Conservation (phyloP, 2,888 invertebrate species). For the Pachycephus smyrnensis region DNA sequence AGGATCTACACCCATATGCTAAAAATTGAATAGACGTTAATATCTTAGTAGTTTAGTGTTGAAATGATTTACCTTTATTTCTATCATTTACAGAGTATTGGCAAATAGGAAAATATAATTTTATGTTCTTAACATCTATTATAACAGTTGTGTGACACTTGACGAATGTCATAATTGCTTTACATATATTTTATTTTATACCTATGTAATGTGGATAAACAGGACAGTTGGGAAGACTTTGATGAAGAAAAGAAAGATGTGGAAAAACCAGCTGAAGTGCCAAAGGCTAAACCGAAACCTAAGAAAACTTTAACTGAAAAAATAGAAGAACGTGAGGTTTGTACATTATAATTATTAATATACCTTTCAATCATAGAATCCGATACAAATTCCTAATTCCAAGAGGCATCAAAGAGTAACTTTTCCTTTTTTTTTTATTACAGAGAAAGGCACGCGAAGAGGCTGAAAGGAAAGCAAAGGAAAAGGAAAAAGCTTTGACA, state of each 20-base stretch:
- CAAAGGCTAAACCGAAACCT: constrained; percentile 75
- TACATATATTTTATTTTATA: neutral
- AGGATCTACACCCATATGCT: neutral
- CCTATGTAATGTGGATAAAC: constrained; percentile 31
- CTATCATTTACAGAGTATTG: neutral
- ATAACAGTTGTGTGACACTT: neutral
- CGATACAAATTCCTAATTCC: neutral
- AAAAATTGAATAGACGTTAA: neutral
- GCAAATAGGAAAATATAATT: too few species aligned
- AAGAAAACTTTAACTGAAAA: constrained; percentile 83
- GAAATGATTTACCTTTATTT: neutral
- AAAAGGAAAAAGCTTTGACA: constrained; percentile 75
- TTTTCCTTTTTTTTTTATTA: constrained; percentile 28
- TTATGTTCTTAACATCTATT: neutral
- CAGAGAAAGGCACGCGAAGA: constrained; percentile 75
- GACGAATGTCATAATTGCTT: neutral
- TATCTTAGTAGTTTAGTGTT: neutral
- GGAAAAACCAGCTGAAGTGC: constrained; percentile 74
- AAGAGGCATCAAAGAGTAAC: neutral
- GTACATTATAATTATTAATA: constrained; percentile 30
- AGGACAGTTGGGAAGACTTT: constrained; percentile 97
- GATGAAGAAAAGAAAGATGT: constrained; percentile 85
- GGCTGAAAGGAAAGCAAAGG: constrained; percentile 73
- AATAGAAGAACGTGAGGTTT: constrained; percentile 90
- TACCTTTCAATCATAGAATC: neutral